These are phyloP conservation scores for Pecten maximus DNA, from an alignment of 2,888 invertebrate genomes.

Conservation along the genomic window DNA sequence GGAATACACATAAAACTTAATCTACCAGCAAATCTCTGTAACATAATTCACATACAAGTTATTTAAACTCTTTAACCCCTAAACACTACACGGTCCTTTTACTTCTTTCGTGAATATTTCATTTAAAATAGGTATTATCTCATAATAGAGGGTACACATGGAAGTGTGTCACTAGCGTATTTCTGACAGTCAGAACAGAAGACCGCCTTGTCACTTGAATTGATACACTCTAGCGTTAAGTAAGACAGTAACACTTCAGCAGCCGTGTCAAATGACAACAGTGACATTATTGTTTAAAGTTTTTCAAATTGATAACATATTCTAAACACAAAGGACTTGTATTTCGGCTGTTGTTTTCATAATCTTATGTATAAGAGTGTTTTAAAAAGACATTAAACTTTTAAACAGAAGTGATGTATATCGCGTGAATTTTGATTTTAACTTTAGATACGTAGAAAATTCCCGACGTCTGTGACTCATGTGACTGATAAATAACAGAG, in stretches of 20 bases:
- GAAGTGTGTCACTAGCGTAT: not conserved
- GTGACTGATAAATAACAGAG: not conserved
- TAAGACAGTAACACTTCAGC: not conserved
- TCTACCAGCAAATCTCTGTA: not conserved
- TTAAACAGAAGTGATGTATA: no score
- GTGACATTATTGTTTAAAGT: not conserved
- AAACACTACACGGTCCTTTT: not conserved
- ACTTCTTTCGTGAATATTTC: not conserved
- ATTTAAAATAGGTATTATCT: not conserved
- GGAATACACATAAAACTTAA: not conserved
- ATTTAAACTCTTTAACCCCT: not conserved
- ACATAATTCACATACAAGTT: not conserved
- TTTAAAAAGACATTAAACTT: no score
- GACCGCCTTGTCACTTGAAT: not conserved
- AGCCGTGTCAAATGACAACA: no score
- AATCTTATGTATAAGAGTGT: no score
- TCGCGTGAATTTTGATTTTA: not conserved
- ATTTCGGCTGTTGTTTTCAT: no score
- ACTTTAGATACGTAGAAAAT: not conserved
- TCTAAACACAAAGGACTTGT: not conserved
- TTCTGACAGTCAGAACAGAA: not conserved
- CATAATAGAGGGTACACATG: not conserved
- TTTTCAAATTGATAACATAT: not conserved
- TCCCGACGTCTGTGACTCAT: not conserved
- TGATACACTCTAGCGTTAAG: not conserved